Percentiles rank a stretch among this genome's conserved stretches.
These are phyloP conservation scores for Rotaria sp. DNA, from an alignment of 2,888 invertebrate species.

Conservation along the genomic window DNA sequence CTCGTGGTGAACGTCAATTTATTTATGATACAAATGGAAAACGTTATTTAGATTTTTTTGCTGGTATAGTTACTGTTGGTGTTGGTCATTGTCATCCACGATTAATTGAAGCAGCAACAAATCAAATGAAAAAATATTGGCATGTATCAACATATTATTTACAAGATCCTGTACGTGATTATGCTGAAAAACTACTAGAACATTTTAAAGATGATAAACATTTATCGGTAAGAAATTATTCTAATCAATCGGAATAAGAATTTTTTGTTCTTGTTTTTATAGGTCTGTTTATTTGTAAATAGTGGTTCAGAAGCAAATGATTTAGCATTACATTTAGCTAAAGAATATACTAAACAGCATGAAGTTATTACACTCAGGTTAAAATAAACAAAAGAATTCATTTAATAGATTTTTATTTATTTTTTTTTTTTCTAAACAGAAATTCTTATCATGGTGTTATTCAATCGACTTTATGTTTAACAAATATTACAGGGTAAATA, in stretches of 20 bases:
- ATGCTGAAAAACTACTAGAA: conserved; percentile 70
- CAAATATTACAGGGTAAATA: not conserved
- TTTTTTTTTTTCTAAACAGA: conserved; percentile 34
- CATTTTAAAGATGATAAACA: conserved; percentile 56
- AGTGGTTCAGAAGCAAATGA: conserved; percentile 97
- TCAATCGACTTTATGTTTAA: conserved; percentile 6
- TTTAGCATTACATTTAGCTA: conserved; percentile 76
- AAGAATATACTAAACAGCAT: conserved; percentile 73
- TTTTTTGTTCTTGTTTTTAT: conserved; percentile 36
- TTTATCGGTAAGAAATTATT: not conserved
- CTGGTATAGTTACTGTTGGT: conserved; percentile 90
- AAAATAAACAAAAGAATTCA: not conserved
- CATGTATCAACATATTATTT: conserved; percentile 86
- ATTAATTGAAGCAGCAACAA: conserved; percentile 70
- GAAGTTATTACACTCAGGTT: conserved; percentile 71
- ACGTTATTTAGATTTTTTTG: conserved; percentile 86
- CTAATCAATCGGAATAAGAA: not conserved
- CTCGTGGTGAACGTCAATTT: conserved; percentile 71
- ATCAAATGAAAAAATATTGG: conserved; percentile 75
- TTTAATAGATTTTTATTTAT: not conserved
- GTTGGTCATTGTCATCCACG: conserved; percentile 96
- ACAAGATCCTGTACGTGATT: conserved; percentile 81
- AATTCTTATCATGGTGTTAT: conserved; percentile 43
- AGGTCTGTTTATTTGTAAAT: conserved; percentile 85
- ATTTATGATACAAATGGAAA: conserved; percentile 76